phyloP scores from a whole-genome alignment of 2,888 invertebrate genomes.

The Caenorhabditis sinica region DNA sequence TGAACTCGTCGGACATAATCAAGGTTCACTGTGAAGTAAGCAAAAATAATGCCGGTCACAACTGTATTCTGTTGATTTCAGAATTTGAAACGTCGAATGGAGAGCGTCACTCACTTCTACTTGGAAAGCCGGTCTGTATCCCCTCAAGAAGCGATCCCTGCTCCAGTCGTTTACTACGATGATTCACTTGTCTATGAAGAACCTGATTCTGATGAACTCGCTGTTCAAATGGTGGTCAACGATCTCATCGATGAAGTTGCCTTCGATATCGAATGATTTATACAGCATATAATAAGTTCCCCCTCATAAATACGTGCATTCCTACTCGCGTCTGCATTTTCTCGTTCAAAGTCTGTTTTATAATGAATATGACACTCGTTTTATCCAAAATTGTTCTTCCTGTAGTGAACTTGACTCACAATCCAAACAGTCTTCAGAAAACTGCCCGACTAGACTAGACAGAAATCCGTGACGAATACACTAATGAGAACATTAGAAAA shows the following conservation, averaged over 20 bases:
- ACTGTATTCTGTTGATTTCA: constrained; percentile 2
- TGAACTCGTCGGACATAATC: constrained; percentile 12
- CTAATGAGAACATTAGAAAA: constrained; percentile 13
- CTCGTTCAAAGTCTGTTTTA: neutral
- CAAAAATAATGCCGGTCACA: neutral
- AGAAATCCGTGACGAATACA: constrained; percentile 7
- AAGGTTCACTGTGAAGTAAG: constrained; percentile 31
- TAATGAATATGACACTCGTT: neutral
- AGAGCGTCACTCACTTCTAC: constrained; percentile 15
- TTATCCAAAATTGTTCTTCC: neutral
- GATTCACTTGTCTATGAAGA: neutral
- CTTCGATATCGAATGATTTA: neutral
- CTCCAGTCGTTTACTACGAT: neutral
- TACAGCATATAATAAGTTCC: neutral
- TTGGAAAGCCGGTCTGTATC: neutral
- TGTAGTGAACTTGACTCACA: neutral
- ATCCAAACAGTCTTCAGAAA: too few relatives aligned
- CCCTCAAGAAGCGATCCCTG: neutral
- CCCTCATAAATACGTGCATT: neutral
- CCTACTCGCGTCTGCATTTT: neutral
- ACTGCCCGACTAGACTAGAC: neutral
- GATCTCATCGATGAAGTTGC: constrained; percentile 32
- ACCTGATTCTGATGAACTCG: constrained; percentile 28
- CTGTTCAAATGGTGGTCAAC: constrained; percentile 31
- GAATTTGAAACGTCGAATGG: constrained; percentile 30